A percentile compares a stretch with the other conserved stretches of the same genome.
Conservation (phyloP, 2,113 vertebrate genomes). For the Ginglymostoma cirratum region DNA sequence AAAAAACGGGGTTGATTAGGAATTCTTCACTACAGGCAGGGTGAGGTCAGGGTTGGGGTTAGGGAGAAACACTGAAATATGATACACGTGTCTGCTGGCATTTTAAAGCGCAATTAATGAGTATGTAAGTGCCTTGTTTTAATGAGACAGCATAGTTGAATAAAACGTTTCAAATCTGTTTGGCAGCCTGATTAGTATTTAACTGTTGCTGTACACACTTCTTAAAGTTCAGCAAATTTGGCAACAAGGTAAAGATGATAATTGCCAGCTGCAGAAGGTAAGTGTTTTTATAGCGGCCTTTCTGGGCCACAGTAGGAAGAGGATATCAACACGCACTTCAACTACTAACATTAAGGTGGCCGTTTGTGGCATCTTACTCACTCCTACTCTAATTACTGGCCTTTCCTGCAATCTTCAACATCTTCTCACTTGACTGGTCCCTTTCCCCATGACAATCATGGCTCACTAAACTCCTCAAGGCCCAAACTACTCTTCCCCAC, state of each 20-base stretch:
- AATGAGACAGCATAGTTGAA: not conserved
- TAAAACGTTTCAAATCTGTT: not conserved
- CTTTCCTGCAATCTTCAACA: too few species aligned
- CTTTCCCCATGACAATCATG: too few species aligned
- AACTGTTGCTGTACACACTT: not conserved
- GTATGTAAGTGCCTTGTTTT: not conserved
- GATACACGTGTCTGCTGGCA: not conserved
- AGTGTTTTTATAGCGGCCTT: not conserved
- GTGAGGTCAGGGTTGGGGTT: not conserved
- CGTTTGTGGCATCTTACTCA: too few species aligned
- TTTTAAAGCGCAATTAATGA: not conserved
- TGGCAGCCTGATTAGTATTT: not conserved
- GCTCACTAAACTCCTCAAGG: too few species aligned
- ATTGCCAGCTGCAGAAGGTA: too few species aligned
- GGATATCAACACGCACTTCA: too few species aligned
- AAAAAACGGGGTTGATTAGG: not conserved
- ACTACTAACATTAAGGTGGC: not conserved
- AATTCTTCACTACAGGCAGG: too few species aligned
- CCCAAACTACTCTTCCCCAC: too few species aligned
- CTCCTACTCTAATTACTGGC: too few species aligned
- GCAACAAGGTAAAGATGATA: not conserved
- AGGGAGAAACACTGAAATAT: not conserved
- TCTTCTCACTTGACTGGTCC: too few species aligned
- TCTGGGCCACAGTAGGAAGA: too few species aligned
- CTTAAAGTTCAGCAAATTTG: not conserved